Conservation (phyloP, 2,888 invertebrate genomes). For the Rhamnusium bicolor region DNA sequence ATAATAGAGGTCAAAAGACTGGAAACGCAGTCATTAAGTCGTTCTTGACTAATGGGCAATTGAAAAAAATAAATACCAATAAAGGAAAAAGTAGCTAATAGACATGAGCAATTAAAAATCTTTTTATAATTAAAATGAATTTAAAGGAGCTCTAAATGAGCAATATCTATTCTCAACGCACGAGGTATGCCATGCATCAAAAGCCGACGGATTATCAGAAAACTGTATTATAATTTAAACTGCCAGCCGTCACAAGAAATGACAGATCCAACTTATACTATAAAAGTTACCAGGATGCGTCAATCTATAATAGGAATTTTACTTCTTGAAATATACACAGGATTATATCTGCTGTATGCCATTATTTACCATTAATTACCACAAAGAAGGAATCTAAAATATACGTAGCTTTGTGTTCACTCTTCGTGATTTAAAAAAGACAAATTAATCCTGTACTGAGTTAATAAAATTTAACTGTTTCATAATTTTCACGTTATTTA, state of each 20-base stretch:
- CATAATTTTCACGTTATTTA: too few relatives aligned
- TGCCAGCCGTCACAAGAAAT: conserved; percentile 49
- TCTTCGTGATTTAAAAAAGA: not conserved
- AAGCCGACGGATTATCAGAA: conserved; percentile 66
- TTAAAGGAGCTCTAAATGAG: conserved; percentile 67
- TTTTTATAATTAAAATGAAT: conserved; percentile 70
- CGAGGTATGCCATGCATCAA: conserved; percentile 64
- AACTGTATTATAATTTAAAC: conserved; percentile 68
- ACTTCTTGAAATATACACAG: conserved; percentile 1
- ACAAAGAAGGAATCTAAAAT: not conserved
- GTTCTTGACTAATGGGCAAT: conserved; percentile 54
- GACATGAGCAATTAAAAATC: conserved; percentile 69
- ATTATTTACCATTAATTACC: conserved; percentile 17
- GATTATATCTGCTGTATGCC: not conserved
- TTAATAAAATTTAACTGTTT: not conserved
- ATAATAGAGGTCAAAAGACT: conserved; percentile 41
- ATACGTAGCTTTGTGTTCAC: not conserved
- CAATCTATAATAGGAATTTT: conserved; percentile 17
- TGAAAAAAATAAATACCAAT: conserved; percentile 60
- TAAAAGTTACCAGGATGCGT: conserved; percentile 31
- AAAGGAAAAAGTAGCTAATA: conserved; percentile 63
- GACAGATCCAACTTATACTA: conserved; percentile 41
- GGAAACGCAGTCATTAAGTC: conserved; percentile 46
- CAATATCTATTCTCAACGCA: conserved; percentile 68
- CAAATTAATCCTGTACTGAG: not conserved